Evolutionary conservation across 2,113 vertebrate species (phyloP).

Genomic region (Cyanistes caeruleus): DNA sequence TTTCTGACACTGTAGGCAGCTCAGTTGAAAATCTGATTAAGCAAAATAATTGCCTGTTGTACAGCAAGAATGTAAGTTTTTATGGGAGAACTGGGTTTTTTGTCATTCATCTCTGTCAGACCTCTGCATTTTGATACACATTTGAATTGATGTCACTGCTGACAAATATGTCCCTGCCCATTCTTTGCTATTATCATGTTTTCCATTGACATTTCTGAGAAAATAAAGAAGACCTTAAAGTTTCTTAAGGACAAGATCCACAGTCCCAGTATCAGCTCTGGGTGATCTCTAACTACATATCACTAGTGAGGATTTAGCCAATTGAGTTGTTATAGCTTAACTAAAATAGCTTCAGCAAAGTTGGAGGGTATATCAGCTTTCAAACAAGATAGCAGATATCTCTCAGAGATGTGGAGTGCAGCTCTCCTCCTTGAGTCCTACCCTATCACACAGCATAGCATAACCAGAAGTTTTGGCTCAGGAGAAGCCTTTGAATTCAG

Average conservation of each 20-base stretch:
- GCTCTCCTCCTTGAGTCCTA: constrained; percentile 13
- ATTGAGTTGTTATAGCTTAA: constrained; percentile 66
- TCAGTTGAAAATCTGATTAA: constrained; percentile 22
- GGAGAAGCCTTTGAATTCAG: neutral
- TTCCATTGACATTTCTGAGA: constrained; percentile 53
- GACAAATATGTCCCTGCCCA: neutral
- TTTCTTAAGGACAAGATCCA: constrained; percentile 58
- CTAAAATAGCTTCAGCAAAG: constrained; percentile 61
- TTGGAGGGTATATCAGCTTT: constrained; percentile 65
- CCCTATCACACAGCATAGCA: neutral
- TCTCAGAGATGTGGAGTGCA: constrained; percentile 55
- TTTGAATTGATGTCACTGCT: neutral
- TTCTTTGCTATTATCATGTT: constrained; percentile 33
- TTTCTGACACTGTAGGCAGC: constrained; percentile 34
- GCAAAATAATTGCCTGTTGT: constrained; percentile 22
- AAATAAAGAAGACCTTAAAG: constrained; percentile 45
- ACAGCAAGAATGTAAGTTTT: constrained; percentile 43
- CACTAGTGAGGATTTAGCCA: constrained; percentile 63
- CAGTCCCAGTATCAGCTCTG: constrained; percentile 36
- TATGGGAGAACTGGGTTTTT: neutral
- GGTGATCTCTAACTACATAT: constrained; percentile 63
- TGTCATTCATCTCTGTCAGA: neutral
- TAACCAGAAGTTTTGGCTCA: neutral
- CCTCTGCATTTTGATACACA: constrained; percentile 7
- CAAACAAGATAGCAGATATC: constrained; percentile 60